These are phyloP conservation scores for Carabus problematicus DNA, from an alignment of 2,888 invertebrate genomes.

Conservation along the genomic window DNA sequence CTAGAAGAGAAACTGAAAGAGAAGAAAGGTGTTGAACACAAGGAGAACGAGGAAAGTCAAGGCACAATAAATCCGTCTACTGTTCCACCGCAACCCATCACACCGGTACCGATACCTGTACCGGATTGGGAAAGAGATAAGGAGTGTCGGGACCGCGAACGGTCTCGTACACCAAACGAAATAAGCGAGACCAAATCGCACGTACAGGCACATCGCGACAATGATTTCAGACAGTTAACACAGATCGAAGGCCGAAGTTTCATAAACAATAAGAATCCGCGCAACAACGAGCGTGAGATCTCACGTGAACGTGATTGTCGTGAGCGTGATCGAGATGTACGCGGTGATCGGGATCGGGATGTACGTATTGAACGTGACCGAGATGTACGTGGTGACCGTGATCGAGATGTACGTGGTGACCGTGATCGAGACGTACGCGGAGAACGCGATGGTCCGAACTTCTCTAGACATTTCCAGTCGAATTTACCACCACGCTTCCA, in stretches of 20 bases:
- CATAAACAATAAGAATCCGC: conserved; percentile 50
- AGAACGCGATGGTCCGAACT: conserved; percentile 66
- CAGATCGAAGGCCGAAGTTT: conserved; percentile 57
- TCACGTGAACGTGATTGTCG: conserved; percentile 52
- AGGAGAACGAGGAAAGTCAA: conserved; percentile 58
- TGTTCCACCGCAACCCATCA: conserved; percentile 58
- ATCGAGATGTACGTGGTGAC: conserved; percentile 56
- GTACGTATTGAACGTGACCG: conserved; percentile 43
- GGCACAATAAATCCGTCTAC: conserved; percentile 58
- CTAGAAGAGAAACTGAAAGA: conserved; percentile 72
- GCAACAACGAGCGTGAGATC: conserved; percentile 54
- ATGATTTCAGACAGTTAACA: conserved; percentile 56
- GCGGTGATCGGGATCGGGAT: conserved; percentile 48
- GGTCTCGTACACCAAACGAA: conserved; percentile 51
- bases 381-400: conserved; percentile 58
- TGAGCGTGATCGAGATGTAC: conserved; percentile 47
- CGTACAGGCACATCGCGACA: conserved; percentile 23
- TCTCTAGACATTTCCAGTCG: conserved; percentile 78
- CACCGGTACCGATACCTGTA: conserved; percentile 60
- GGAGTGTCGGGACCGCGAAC: conserved; percentile 57
- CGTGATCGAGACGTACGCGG: conserved; percentile 57
- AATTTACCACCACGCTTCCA: conserved; percentile 87
- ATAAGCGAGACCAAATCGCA: conserved; percentile 39
- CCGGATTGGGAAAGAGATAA: conserved; percentile 64
- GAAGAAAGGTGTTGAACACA: conserved; percentile 62